phyloP scores from a whole-genome alignment of 2,888 invertebrate genomes.

The Operophtera brumata region DNA sequence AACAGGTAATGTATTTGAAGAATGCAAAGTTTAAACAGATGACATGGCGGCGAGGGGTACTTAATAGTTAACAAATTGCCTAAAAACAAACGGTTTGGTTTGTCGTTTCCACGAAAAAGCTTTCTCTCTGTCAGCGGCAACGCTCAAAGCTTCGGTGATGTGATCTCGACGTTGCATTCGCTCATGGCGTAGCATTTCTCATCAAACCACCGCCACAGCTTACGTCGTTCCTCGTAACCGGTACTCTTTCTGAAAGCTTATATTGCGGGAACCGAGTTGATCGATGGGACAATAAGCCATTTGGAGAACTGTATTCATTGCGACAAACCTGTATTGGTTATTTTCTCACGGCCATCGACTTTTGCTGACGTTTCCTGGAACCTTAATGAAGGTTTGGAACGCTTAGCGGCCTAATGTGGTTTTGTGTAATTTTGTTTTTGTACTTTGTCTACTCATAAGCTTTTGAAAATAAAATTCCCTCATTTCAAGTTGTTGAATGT shows the following conservation, averaged over 20 bases:
- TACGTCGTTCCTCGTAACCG: slow-evolving; percentile 20
- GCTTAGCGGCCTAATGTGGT: slow-evolving; percentile 36
- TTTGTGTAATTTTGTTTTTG: slow-evolving; percentile 20
- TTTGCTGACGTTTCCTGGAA: slow-evolving; percentile 45
- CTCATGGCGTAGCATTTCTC: slow-evolving; percentile 41
- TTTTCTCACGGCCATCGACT: slow-evolving; percentile 46
- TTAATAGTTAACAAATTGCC: slow-evolving; percentile 25
- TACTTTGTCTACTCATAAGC: background rate
- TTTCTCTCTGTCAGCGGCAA: slow-evolving; percentile 62
- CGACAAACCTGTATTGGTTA: slow-evolving; percentile 36
- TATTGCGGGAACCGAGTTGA: slow-evolving; percentile 29
- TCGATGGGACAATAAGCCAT: slow-evolving; percentile 36
- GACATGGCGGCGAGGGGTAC: too few species aligned
- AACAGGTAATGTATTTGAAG: slow-evolving; percentile 19
- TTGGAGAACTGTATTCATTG: slow-evolving; percentile 33
- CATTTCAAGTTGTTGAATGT: background rate
- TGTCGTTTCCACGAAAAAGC: slow-evolving; percentile 68
- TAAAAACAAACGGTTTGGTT: slow-evolving; percentile 39
- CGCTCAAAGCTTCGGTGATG: slow-evolving; percentile 53
- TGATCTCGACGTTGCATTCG: slow-evolving; percentile 43
- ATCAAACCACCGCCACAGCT: slow-evolving; percentile 28
- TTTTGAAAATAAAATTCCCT: too few species aligned
- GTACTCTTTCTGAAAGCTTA: slow-evolving; percentile 25
- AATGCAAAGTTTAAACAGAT: slow-evolving; percentile 12
- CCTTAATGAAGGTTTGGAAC: slow-evolving; percentile 32